Evolutionary conservation across 1,140 invertebrate genomes (phyloP), one percentile per base, ranked within the genome.

Genomic region (Ips typographus): DNA sequence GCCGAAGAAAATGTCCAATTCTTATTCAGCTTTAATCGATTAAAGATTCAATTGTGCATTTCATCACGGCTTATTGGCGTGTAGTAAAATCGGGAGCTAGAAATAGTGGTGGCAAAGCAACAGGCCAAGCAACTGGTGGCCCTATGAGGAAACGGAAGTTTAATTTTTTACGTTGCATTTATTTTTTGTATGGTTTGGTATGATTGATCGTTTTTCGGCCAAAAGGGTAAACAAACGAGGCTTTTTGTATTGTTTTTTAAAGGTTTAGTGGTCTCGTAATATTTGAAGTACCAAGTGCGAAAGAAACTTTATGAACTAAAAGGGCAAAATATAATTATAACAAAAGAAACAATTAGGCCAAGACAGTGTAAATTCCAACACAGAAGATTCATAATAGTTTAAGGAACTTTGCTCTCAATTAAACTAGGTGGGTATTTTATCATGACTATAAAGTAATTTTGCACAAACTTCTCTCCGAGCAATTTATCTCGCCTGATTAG

Each of bases 401-500:
- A 75, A 78, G 75, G 78, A 79, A 79, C 77, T 73, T 76, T 77
- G 75, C 70, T 75, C 72, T 71, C 77, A 78, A 78, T 80, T 78
- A 79, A 79, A 79, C 74, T 77, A 75, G 77, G 74, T 76, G 71
- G 74, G 75, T 78, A 74, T 78, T 78, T 80, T 78, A 80, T 80
- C 79, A 77, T 73, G 73, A 78, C 77, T 79, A 76, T 76, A 79
- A 78, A 80, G 78, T 79, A 79, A 80, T 80, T 80, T 78, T 72
- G 71, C 74, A 68, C 72, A 71, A 70, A 68, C 68, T 72, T 71
- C 70, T 73, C 69, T 72, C 57, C 57, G 44, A 66, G 76, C 75
- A 76, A 80, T 80, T 80, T 79, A 79, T 79, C 79, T 79, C 75
- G 76, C 77, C 79, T 80, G 79, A 80, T 80, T 80, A 80, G 77